A percentile compares a stretch with the other conserved stretches of the same genome.
phyloP scores from a whole-genome alignment of 1,140 invertebrate genomes.

The Aleiodes sp. region DNA sequence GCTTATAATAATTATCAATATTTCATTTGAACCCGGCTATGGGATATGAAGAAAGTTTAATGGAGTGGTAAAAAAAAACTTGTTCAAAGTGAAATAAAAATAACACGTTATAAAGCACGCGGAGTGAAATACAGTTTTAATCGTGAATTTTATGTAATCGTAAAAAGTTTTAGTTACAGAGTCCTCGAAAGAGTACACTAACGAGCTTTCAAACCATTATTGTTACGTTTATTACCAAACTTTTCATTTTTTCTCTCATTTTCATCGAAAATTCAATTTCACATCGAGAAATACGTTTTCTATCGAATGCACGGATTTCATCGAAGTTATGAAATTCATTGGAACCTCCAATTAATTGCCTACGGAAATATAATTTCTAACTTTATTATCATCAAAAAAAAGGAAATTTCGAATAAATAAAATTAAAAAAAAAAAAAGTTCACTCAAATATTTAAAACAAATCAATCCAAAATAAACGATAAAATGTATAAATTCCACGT shows the following conservation, averaged over 20 bases:
- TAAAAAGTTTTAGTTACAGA: neutral
- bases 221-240: slow-evolving; percentile 2
- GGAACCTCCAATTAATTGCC: neutral
- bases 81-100: slow-evolving; percentile 4
- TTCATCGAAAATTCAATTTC: neutral
- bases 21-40: too few relatives aligned
- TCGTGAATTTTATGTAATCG: neutral
- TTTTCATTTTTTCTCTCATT: neutral
- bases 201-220: slow-evolving; percentile 11
- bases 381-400: neutral
- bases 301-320: neutral
- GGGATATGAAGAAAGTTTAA: neutral
- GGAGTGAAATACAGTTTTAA: neutral
- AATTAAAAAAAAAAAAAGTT: too few relatives aligned
- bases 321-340: neutral
- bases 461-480: too few relatives aligned
- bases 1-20: too few relatives aligned
- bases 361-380: neutral
- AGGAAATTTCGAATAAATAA: too few relatives aligned
- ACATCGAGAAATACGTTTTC: neutral
- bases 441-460: too few relatives aligned
- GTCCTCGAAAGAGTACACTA: neutral
- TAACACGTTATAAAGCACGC: neutral
- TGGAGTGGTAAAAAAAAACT: neutral
- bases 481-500: too few relatives aligned